A percentile compares a stretch with the other conserved stretches of the same genome.
These are phyloP conservation scores for Siniperca scherzeri DNA, from an alignment of 2,797 vertebrate genomes.

Conservation along the genomic window DNA sequence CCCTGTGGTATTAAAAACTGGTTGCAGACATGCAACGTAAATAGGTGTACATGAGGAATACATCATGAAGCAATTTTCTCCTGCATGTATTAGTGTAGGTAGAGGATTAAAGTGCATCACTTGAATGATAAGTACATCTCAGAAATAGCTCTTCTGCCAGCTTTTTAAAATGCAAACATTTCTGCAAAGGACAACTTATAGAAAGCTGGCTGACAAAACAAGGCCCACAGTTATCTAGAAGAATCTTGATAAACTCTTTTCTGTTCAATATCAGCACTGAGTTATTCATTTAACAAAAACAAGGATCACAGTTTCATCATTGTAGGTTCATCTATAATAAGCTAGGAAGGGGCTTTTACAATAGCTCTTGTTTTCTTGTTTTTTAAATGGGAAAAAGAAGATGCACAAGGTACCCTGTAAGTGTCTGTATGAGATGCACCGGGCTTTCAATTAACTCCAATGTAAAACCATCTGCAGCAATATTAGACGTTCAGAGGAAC, in stretches of 20 bases:
- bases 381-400: slow-evolving; percentile 25
- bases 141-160: slow-evolving; percentile 19
- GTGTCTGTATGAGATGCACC: too few species aligned
- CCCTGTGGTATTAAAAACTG: slow-evolving; percentile 12
- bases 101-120: slow-evolving; percentile 26
- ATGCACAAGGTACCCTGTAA: too few species aligned
- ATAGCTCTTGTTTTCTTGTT: slow-evolving; percentile 40
- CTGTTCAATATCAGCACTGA: slow-evolving; percentile 45
- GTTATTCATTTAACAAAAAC: slow-evolving; percentile 59
- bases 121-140: slow-evolving; percentile 25
- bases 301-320: slow-evolving; percentile 50
- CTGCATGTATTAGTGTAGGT: slow-evolving; percentile 4
- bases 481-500: too few species aligned
- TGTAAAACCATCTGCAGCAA: too few species aligned
- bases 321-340: slow-evolving; percentile 1
- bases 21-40: neutral
- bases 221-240: neutral
- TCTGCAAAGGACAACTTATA: slow-evolving; percentile 11
- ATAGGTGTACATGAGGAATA: slow-evolving; percentile 7
- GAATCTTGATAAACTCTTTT: slow-evolving; percentile 35
- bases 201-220: slow-evolving; percentile 19
- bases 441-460: too few species aligned
- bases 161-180: slow-evolving; percentile 38
- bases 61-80: slow-evolving; percentile 11
- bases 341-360: slow-evolving; percentile 44